Base-by-base conservation (phyloP, 2,797 vertebrate genomes). In the Morelia viridis region DNA sequence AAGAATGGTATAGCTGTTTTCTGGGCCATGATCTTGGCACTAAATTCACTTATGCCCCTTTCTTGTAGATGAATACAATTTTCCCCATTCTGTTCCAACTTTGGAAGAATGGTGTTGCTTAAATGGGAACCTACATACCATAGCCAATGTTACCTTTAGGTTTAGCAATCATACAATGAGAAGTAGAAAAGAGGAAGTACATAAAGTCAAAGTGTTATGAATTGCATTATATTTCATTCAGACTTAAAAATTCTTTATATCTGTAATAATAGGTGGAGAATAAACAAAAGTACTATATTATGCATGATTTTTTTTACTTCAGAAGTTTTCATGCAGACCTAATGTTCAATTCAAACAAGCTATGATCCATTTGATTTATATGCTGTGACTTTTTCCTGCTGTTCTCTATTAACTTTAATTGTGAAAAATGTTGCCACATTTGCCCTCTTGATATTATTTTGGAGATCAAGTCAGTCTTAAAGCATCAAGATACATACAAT, bases 401-500 rank as follows among this genome's bases (percentile, higher is more conserved):
- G 98, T 96, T 98, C 98, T 97, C 97, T 97, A 97, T 98, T 98
- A 98, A 96, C 95, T 95, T 96, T 98, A 98, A 98, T 97, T 98
- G 97, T 97, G 97, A 98, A 98, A 97, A 97, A 98, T 97, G 97
- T 96, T 98, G 97, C 95, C 96, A 97, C 96, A 96, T 97, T 87
- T 97, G 96, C 97, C 97, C 97, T 97, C 96, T 97, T 97, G 97
- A 97, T 98, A 98, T 97, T 97, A 97, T 96, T 97, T 97, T 94
- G 97, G 95, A 98, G 97, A 96, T 96, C 94, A 95, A 97, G 97
- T 97, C 96, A 96, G 96, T 96, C 97, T 97, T 97, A 97, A 98
- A 97, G 97, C 96, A 97, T 97, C 97, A 97, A 97, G 97, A 97
- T 97, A 97, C 93, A 22, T 97, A 96, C 94, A 95, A 97, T 96